Evolutionary conservation across 2,888 invertebrate genomes (phyloP).

Genomic region (Phrixothrix hirtus): DNA sequence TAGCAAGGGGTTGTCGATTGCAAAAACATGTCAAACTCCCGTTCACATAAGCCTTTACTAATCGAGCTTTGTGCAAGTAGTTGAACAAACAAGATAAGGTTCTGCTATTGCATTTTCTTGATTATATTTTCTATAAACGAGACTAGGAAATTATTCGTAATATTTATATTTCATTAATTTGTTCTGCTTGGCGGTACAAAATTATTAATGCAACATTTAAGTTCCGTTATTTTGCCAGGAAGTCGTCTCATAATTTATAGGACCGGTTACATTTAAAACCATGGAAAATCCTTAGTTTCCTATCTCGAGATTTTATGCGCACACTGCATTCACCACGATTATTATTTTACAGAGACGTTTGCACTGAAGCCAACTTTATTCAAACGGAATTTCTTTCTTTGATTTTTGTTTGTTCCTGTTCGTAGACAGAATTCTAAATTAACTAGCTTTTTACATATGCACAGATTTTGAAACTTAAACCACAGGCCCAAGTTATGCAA

Average conservation of each 20-base stretch:
- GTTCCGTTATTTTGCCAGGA: slow-evolving; percentile 49
- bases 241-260: slow-evolving; percentile 46
- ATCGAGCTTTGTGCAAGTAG: slow-evolving; percentile 37
- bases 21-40: slow-evolving; percentile 37
- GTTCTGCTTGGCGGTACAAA: slow-evolving; percentile 40
- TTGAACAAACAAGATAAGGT: slow-evolving; percentile 40
- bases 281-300: slow-evolving; percentile 42
- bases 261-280: slow-evolving; percentile 41
- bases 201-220: slow-evolving; percentile 51
- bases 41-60: slow-evolving; percentile 37
- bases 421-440: slow-evolving; percentile 20
- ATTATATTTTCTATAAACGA: slow-evolving; percentile 25
- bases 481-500: too few species aligned
- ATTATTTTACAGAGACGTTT: slow-evolving; percentile 29
- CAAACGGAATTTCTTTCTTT: slow-evolving; percentile 21
- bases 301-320: slow-evolving; percentile 43
- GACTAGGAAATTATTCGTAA: slow-evolving; percentile 36
- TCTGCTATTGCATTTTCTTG: slow-evolving; percentile 28
- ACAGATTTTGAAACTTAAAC: too few species aligned
- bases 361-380: slow-evolving; percentile 18
- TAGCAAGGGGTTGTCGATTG: slow-evolving; percentile 31
- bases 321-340: slow-evolving; percentile 36
- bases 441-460: slow-evolving; percentile 21
- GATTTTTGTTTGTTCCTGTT: slow-evolving; percentile 21
- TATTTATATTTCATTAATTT: slow-evolving; percentile 50